A percentile compares a stretch with the other conserved stretches of the same genome.
Conservation (phyloP, 2,113 vertebrate species). For the Emydocephalus ijimae region DNA sequence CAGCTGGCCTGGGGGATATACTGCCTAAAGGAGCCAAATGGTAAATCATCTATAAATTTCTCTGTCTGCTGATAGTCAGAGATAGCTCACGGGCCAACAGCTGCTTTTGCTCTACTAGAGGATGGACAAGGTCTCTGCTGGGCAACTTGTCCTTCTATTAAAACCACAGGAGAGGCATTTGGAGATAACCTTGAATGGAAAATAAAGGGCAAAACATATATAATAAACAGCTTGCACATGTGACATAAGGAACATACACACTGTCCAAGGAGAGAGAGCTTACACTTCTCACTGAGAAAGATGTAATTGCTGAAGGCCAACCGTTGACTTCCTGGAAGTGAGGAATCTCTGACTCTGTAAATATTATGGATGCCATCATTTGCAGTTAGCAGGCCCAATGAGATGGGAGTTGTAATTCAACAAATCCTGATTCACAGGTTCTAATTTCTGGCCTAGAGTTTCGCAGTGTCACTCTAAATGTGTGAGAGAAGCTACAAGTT, state of each 20-base stretch:
- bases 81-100: background rate
- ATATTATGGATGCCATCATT: background rate
- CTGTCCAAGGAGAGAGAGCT: background rate
- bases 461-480: background rate
- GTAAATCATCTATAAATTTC: background rate
- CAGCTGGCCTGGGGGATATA: slow-evolving; percentile 37
- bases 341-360: background rate
- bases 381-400: background rate
- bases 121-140: too few relatives aligned
- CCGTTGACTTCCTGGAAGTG: background rate
- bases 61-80: background rate
- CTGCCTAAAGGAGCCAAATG: background rate
- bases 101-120: background rate
- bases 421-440: background rate
- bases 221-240: background rate
- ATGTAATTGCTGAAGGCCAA: background rate
- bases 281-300: background rate
- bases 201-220: background rate
- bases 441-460: background rate
- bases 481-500: background rate
- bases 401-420: background rate
- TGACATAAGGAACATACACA: background rate
- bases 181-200: background rate
- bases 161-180: rapidly evolving
- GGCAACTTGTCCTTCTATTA: background rate